phyloP scores from a whole-genome alignment of 2,888 invertebrate genomes.

The Drosophila colorata region DNA sequence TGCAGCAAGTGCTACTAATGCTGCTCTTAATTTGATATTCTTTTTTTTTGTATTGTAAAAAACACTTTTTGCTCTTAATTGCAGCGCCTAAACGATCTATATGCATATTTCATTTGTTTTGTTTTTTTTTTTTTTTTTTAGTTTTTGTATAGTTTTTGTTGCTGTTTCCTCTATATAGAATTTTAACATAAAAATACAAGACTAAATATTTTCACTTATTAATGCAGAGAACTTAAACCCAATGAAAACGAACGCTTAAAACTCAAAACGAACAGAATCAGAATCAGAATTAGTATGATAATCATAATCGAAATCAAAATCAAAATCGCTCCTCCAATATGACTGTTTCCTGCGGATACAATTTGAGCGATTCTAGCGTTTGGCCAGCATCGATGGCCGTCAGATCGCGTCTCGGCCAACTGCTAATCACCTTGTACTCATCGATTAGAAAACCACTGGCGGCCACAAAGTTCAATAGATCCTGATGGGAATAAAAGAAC shows the following conservation, averaged over 20 bases:
- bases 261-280: constrained; percentile 38
- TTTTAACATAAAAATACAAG: constrained; percentile 52
- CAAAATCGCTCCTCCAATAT: constrained; percentile 95
- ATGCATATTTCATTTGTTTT: constrained; percentile 20
- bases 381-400: constrained; percentile 91
- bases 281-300: constrained; percentile 30
- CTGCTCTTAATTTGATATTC: constrained; percentile 25
- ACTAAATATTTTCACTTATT: constrained; percentile 44
- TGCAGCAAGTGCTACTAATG: constrained; percentile 38
- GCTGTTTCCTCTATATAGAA: constrained; percentile 30
- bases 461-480: constrained; percentile 93
- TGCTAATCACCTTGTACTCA: constrained; percentile 95
- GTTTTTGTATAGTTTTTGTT: constrained; percentile 15
- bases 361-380: constrained; percentile 92
- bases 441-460: constrained; percentile 95
- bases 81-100: constrained; percentile 32
- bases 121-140: constrained; percentile 7
- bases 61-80: constrained; percentile 35
- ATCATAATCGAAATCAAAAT: constrained; percentile 34
- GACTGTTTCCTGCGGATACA: constrained; percentile 97
- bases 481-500: constrained; percentile 79
- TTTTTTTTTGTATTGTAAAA: constrained; percentile 36
- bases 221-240: constrained; percentile 50
- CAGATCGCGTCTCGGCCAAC: constrained; percentile 98
- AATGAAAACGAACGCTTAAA: constrained; percentile 43